Evolutionary conservation across 2,888 invertebrate genomes (phyloP), one percentile per base, ranked within the genome.

Genomic region (Argynnis bischoffii): DNA sequence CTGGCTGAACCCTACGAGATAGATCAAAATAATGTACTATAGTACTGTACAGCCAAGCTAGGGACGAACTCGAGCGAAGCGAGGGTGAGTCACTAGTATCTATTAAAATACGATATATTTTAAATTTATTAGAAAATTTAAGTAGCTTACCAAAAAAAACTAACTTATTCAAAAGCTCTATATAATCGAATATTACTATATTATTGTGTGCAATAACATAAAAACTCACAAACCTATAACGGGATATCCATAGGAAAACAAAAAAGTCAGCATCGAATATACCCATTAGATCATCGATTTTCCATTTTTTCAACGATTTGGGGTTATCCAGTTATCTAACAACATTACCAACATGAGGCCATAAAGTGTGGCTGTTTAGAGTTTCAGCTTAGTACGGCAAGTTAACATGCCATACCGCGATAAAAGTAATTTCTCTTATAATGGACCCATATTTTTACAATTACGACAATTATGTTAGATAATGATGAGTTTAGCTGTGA

Each of bases 351-450:
- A 55, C 68, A 69, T 66, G 66, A 64, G 55, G 63, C 64, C 46
- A 66, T 78, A 69, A 66, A 67, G 63, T 55, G 59, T 46, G 31
- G 55, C 51, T 64, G 60, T 67, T 65, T 63, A 51, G 48, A 55
- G 60, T 46, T 69, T 46, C 59, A 57, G 57, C 54, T 61, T 76
- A 76, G 74, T 74, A 82, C 79, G 74, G 76, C 69, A 64, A 68
- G 74, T 69, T 75, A 75, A 78, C 85, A 85, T 81, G 85, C 85
- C 69, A 85, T 75, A 65, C 72, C 41, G 67, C 79, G 69, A 79
- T 81, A 79, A 79, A 71, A 73, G 72, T 77, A 76, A 77, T 71
- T 66, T 69, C 74, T 67, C 69, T 74, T 74, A 76, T 76, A 76
- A 83, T 66, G 75, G 75, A 74, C 41, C 14, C 51, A 64, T 64